phyloP scores from a whole-genome alignment of 1,140 invertebrate genomes.

The Phenacoccus solenopsis region DNA sequence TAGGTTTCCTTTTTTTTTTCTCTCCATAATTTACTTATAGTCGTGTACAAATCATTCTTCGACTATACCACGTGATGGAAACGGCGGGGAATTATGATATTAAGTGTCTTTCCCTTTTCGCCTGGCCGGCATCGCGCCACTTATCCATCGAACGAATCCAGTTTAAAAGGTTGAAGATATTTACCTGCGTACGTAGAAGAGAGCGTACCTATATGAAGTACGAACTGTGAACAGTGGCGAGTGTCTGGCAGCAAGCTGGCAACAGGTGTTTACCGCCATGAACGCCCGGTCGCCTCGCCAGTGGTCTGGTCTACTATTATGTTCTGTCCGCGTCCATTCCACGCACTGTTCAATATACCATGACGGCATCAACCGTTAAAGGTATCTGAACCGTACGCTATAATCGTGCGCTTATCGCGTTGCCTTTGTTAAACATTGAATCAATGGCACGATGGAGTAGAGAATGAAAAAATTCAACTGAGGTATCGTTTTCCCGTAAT shows the following conservation, averaged over 20 bases:
- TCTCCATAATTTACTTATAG: no score
- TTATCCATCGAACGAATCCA: not conserved
- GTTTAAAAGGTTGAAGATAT: not conserved
- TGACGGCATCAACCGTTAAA: constrained; percentile 17
- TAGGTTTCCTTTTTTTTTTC: no score
- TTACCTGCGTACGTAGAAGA: not conserved
- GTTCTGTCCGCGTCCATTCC: constrained; percentile 10
- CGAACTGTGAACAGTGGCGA: constrained; percentile 16
- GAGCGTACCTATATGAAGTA: constrained; percentile 9
- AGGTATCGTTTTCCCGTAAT: no score
- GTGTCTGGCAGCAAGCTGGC: constrained; percentile 20
- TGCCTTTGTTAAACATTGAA: not conserved
- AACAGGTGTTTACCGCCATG: constrained; percentile 3
- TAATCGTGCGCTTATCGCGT: constrained; percentile 9
- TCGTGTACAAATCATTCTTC: no score
- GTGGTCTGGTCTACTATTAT: constrained; percentile 20
- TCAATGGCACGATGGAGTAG: not conserved
- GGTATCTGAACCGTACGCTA: constrained; percentile 13
- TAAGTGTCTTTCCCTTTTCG: not conserved
- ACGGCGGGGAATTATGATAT: not conserved
- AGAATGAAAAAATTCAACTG: not conserved
- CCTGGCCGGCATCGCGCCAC: not conserved
- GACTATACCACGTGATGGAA: not conserved
- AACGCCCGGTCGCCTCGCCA: not conserved
- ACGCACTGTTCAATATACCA: constrained; percentile 14